Evolutionary conservation across 2,113 vertebrate species (phyloP).

Genomic region (Periophthalmus modestus): DNA sequence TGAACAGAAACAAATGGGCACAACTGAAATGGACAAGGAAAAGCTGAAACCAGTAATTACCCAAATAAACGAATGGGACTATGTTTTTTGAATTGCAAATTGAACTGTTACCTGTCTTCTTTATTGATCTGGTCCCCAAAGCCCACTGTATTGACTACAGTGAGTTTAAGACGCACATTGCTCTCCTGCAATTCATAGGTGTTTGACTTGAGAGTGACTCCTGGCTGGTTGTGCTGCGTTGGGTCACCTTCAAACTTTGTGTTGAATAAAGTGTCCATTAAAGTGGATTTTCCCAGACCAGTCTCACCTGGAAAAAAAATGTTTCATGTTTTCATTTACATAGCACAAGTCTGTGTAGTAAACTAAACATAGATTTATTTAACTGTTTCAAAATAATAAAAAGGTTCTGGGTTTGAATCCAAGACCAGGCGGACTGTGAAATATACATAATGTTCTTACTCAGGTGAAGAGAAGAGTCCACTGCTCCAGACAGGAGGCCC

Average conservation of each 20-base stretch:
- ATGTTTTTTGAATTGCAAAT: no score
- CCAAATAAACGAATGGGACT: not conserved
- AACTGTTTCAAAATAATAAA: not conserved
- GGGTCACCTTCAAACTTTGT: slow-evolving; percentile 96
- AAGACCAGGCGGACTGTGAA: not conserved
- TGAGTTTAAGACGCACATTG: slow-evolving; percentile 93
- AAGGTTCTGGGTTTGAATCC: not conserved
- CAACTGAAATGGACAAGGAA: not conserved
- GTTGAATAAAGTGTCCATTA: slow-evolving; percentile 98
- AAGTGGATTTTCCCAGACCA: slow-evolving; percentile 94
- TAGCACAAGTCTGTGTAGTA: not conserved
- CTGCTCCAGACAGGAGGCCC: not conserved
- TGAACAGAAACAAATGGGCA: not conserved
- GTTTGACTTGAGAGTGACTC: slow-evolving; percentile 91
- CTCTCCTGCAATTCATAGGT: slow-evolving; percentile 96
- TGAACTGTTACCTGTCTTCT: slow-evolving; percentile 86
- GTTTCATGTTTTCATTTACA: not conserved
- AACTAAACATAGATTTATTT: not conserved
- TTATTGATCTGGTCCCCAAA: slow-evolving; percentile 99
- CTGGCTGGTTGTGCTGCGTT: slow-evolving; percentile 90
- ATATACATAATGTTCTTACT: no score
- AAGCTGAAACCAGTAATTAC: not conserved
- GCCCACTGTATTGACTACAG: slow-evolving; percentile 90
- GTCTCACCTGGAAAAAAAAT: slow-evolving; percentile 86
- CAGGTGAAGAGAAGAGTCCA: no score